Base-by-base conservation (phyloP, 2,797 vertebrate genomes). In the Microctenopoma stevenorrisi region DNA sequence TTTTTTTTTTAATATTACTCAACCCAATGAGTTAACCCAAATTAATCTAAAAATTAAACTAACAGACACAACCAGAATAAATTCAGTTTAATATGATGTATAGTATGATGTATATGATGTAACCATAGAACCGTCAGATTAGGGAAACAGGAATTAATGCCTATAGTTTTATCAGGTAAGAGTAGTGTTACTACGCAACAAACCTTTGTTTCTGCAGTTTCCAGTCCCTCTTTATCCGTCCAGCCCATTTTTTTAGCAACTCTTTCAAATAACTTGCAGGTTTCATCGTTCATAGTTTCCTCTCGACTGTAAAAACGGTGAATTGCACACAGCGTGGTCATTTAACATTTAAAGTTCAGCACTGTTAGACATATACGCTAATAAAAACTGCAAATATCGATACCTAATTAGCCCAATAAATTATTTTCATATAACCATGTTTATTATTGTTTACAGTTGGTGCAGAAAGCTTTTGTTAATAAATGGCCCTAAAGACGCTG, bases 241-340 rank as follows among this genome's bases (percentile, higher is more conserved):
- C 94, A 93, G 0, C 92, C 90, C 67, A 93, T 86, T 77, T 91
- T 94, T 37, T 74, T 61, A 2, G 92, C 86, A 33, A 94, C 88
- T 83, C 81, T 88, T 40, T 92, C 76, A 86, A 95, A 95, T 37
- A 90, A 55, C 0, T 25, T 79, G 18, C 64, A 16, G 4, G 85
- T 85, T 2, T 84, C 68, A 18, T 81, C 49, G 22, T 91, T 90
- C 93, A 95, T 94, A 0, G 2, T 76, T 47, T 40, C 30, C 16
- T 37, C 18, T 35, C n/a, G 43, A 58, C 47, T 76, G 73, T 33
- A 28, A 14, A 59, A 46, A 30, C 25, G 7, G 2, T 44, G 7
- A 2, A 5, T 44, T 18, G 1, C 13, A 68, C 18, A 53, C 16
- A 22, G 3, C 7, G 53, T 2, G 18, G 64, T 1, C 15, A 51